These are phyloP conservation scores for Eospalax fontanierii DNA, from an alignment of 2,797 vertebrate species.

Conservation along the genomic window DNA sequence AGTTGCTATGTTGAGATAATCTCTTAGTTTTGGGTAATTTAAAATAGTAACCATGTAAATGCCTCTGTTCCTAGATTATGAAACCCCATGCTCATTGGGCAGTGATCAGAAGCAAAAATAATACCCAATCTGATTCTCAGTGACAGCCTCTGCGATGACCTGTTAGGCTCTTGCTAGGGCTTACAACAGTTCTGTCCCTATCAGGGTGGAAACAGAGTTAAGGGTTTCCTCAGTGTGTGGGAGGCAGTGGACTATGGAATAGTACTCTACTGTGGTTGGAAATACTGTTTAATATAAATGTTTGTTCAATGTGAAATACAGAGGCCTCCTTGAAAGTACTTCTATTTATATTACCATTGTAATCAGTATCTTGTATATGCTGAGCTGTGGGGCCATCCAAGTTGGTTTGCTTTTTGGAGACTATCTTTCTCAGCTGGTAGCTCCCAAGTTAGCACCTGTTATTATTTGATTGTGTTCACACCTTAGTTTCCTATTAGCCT, in stretches of 20 bases:
- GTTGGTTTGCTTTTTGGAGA: slow-evolving; percentile 30
- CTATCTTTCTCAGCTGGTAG: not conserved
- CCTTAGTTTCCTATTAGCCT: not conserved
- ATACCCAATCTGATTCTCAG: not conserved
- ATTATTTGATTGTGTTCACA: not conserved
- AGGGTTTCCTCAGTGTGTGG: not conserved
- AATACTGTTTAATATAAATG: not conserved
- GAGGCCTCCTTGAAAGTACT: not conserved
- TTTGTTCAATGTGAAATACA: not conserved
- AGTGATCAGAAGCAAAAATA: not conserved
- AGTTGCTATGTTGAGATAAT: slow-evolving; percentile 24
- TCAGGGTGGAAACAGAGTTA: not conserved
- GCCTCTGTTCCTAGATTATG: slow-evolving; percentile 43
- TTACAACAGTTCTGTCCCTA: not conserved
- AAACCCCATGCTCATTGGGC: not conserved
- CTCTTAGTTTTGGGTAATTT: slow-evolving; percentile 12
- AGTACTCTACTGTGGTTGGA: not conserved
- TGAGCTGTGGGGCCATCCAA: not conserved
- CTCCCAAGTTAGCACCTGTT: not conserved
- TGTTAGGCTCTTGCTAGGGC: not conserved
- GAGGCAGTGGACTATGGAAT: not conserved
- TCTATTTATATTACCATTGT: not conserved
- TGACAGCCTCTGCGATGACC: not conserved
- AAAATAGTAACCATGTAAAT: slow-evolving; percentile 51
- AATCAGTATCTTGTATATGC: not conserved